Evolutionary conservation across 2,888 invertebrate genomes (phyloP).

Genomic region (Phoenoteleia sp.): DNA sequence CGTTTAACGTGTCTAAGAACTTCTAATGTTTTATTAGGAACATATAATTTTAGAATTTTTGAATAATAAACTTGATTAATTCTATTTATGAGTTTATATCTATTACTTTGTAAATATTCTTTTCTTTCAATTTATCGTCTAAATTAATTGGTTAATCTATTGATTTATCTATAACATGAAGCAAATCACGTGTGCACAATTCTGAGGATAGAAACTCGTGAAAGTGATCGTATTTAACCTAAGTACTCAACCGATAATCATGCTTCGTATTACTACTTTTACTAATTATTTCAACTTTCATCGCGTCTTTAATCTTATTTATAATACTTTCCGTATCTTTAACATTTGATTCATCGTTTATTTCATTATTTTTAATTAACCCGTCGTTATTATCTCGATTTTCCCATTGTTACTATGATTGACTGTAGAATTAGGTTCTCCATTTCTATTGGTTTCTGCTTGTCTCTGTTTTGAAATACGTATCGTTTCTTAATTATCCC

Average conservation of each 20-base stretch:
- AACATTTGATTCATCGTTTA: too few relatives aligned
- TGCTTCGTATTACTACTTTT: conserved; percentile 17
- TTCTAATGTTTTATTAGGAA: conserved; percentile 1
- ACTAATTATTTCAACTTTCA: conserved; percentile 16
- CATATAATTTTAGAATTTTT: conserved; percentile 18
- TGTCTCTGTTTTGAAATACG: too few relatives aligned
- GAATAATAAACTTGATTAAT: conserved; percentile 37
- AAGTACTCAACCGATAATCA: conserved; percentile 11
- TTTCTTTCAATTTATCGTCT: not conserved
- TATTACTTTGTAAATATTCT: conserved; percentile 15
- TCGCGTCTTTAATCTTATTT: conserved; percentile 18
- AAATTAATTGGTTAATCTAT: not conserved
- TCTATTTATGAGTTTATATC: conserved; percentile 41
- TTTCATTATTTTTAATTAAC: too few relatives aligned
- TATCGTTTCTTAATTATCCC: too few relatives aligned
- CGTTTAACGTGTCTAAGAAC: too few relatives aligned
- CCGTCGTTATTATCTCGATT: too few relatives aligned
- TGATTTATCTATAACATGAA: conserved; percentile 21
- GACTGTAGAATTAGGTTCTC: too few relatives aligned
- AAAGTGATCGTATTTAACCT: conserved; percentile 34
- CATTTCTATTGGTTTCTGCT: too few relatives aligned
- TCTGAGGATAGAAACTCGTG: conserved; percentile 31
- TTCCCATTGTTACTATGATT: too few relatives aligned
- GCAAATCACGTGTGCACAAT: conserved; percentile 8
- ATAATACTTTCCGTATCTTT: too few relatives aligned